Percentiles rank a stretch among this genome's conserved stretches.
phyloP scores from a whole-genome alignment of 2,888 invertebrate species.

The Sthenelais limicola region DNA sequence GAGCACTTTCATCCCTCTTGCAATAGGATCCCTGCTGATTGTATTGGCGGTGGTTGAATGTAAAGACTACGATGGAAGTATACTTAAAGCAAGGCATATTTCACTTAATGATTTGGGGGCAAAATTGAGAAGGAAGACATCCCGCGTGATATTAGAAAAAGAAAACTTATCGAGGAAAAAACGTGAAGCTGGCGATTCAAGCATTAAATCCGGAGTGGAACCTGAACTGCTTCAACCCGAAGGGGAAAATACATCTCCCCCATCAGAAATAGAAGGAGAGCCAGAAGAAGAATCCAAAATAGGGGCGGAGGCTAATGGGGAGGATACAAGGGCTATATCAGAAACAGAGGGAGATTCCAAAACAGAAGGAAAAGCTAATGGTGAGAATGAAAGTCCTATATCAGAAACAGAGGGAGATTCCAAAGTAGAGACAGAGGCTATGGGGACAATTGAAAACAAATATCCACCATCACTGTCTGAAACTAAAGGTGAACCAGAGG shows the following conservation, averaged over 20 bases:
- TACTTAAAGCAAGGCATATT: too few relatives aligned
- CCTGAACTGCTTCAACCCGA: too few relatives aligned
- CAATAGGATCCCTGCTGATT: too few relatives aligned
- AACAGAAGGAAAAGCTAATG: constrained; percentile 10
- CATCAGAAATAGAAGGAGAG: not conserved
- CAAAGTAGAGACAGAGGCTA: not conserved
- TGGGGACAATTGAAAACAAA: not conserved
- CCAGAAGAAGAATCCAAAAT: not conserved
- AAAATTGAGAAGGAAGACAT: too few relatives aligned
- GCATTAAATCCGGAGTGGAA: too few relatives aligned
- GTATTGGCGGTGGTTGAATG: too few relatives aligned
- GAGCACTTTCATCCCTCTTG: too few relatives aligned
- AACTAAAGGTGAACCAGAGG: not conserved
- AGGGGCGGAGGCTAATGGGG: constrained; percentile 33
- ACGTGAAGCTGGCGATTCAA: too few relatives aligned
- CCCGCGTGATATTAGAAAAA: too few relatives aligned
- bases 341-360: constrained; percentile 11
- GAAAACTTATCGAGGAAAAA: too few relatives aligned
- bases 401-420: not conserved
- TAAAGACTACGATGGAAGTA: too few relatives aligned
- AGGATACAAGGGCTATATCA: constrained; percentile 13
- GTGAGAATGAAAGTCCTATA: constrained; percentile 7
- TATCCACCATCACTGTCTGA: not conserved
- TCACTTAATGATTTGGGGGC: too few relatives aligned
- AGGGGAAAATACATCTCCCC: not conserved